phyloP scores from a whole-genome alignment of 2,797 vertebrate genomes.

The Rousettus madagascariensis region DNA sequence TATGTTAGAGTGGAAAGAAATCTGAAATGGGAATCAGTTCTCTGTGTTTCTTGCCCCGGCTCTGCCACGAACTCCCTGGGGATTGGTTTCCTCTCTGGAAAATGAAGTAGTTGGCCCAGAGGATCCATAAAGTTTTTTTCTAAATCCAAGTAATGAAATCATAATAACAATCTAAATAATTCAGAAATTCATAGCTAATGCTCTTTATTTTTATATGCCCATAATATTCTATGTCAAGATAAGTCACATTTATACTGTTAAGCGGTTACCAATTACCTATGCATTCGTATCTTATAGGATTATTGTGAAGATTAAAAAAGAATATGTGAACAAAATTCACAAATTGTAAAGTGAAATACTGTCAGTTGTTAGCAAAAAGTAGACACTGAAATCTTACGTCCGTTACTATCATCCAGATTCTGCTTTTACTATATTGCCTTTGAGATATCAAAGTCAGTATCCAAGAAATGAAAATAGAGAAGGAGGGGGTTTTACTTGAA shows the following conservation, averaged over 20 bases:
- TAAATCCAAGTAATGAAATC: conserved; percentile 69
- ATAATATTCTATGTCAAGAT: conserved; percentile 68
- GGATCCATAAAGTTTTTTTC: conserved; percentile 38
- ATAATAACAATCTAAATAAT: conserved; percentile 76
- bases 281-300: conserved; percentile 56
- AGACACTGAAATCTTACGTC: conserved; percentile 29
- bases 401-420: conserved; percentile 9
- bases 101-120: conserved; percentile 54
- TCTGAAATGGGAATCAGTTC: conserved; percentile 67
- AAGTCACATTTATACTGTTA: conserved; percentile 67
- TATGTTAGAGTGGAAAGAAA: conserved; percentile 9
- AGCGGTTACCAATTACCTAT: conserved; percentile 55
- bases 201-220: conserved; percentile 70
- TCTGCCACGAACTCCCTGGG: conserved; percentile 33
- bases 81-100: conserved; percentile 69
- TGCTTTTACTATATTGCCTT: background rate
- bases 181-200: conserved; percentile 70
- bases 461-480: conserved; percentile 21
- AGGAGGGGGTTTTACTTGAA: conserved; percentile 41
- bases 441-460: conserved; percentile 10
- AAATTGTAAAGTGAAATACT: conserved; percentile 57
- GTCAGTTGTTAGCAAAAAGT: conserved; percentile 34
- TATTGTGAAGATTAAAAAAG: conserved; percentile 67
- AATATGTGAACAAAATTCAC: conserved; percentile 64
- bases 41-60: background rate